Percentiles rank a stretch among this genome's conserved stretches.
Evolutionary conservation across 2,797 vertebrate genomes (phyloP).

Genomic region (Lepus townsendii): DNA sequence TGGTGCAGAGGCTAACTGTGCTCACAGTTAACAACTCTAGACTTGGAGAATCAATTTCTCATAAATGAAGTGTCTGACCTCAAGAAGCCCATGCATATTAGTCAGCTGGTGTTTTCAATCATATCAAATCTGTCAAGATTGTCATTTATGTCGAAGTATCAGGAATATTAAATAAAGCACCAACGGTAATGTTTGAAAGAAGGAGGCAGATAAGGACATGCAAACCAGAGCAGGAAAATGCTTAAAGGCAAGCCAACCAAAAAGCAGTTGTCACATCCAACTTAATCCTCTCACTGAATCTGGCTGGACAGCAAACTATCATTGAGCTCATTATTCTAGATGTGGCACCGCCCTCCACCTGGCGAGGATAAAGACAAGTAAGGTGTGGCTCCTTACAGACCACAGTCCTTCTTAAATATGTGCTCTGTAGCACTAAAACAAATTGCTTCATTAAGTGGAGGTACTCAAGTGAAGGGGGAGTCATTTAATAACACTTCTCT

Average conservation of each 20-base stretch:
- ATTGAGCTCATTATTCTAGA: neutral
- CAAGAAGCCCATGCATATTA: conserved; percentile 12
- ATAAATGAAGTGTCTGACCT: conserved; percentile 38
- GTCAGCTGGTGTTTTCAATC: conserved; percentile 17
- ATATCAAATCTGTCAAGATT: conserved; percentile 38
- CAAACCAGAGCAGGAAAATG: neutral
- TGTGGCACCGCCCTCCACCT: neutral
- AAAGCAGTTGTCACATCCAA: neutral
- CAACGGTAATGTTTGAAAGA: conserved; percentile 8
- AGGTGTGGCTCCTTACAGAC: neutral
- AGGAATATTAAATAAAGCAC: conserved; percentile 21
- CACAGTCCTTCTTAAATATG: neutral
- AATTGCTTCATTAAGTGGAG: neutral
- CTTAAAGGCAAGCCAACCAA: neutral
- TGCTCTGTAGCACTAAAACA: neutral
- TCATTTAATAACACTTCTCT: neutral
- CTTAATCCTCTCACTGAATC: neutral
- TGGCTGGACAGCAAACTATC: neutral
- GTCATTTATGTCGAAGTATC: conserved; percentile 43
- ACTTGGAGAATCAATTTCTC: conserved; percentile 29
- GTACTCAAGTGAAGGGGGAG: neutral
- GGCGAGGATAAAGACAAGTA: neutral
- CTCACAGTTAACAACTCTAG: neutral
- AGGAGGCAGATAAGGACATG: neutral
- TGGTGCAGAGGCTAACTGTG: neutral